Conservation (phyloP, 2,888 invertebrate species). For the Acrobasis suavella region DNA sequence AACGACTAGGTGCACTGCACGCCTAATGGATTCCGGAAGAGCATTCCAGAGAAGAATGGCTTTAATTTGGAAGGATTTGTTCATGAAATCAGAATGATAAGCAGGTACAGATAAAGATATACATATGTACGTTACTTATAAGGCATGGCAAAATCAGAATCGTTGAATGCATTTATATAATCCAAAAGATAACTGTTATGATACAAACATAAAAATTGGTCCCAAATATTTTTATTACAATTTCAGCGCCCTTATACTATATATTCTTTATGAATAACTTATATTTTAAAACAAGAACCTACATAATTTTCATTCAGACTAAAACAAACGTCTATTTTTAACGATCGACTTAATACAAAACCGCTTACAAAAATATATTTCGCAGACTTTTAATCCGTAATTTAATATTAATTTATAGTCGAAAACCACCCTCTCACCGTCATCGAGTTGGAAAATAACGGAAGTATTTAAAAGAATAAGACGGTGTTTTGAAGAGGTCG, state of each 20-base stretch:
- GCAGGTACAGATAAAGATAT: no score
- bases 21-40: no score
- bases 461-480: conserved; percentile 80
- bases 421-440: conserved; percentile 72
- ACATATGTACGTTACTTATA: not conserved
- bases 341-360: conserved; percentile 32
- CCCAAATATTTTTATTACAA: no score
- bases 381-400: conserved; percentile 59
- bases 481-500: conserved; percentile 80
- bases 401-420: conserved; percentile 77
- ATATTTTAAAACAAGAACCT: not conserved
- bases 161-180: no score
- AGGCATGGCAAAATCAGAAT: no score
- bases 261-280: not conserved
- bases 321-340: conserved; percentile 11
- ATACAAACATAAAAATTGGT: no score
- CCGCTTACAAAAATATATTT: conserved; percentile 53
- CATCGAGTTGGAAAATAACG: conserved; percentile 80
- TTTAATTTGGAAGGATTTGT: no score
- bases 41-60: no score
- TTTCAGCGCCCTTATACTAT: not conserved
- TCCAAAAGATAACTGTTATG: no score
- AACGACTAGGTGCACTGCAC: no score
- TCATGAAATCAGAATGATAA: no score
- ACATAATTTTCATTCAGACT: not conserved